Evolutionary conservation across 2,797 vertebrate genomes (phyloP).

Genomic region (Alauda arvensis): DNA sequence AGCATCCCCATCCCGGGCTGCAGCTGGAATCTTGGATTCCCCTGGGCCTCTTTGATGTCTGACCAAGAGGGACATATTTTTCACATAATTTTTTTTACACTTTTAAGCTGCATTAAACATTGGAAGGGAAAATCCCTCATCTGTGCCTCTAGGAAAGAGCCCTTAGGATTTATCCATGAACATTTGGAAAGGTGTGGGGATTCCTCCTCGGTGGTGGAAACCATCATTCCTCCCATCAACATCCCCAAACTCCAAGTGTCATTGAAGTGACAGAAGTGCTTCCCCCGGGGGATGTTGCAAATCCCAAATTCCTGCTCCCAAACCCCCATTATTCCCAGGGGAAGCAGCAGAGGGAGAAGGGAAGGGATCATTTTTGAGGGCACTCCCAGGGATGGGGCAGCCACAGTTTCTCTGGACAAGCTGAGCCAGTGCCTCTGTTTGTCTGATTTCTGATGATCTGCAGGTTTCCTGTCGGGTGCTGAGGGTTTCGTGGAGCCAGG

Average conservation of each 20-base stretch:
- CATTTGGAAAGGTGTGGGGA: fast-evolving
- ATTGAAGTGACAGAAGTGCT: background rate
- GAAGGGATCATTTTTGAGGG: background rate
- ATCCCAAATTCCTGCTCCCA: background rate
- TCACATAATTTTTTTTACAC: background rate
- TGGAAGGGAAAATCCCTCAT: background rate
- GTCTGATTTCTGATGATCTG: fast-evolving
- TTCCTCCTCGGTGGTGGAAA: fast-evolving
- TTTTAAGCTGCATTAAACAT: background rate
- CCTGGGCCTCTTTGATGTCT: fast-evolving
- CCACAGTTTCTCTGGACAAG: background rate
- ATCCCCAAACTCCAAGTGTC: fast-evolving
- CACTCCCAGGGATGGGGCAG: background rate
- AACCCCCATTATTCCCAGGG: background rate
- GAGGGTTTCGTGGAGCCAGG: fast-evolving
- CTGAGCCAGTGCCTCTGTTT: background rate
- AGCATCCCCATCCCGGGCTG: background rate
- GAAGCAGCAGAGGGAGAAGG: background rate
- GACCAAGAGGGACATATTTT: fast-evolving
- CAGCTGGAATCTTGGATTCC: background rate
- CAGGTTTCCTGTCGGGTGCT: fast-evolving
- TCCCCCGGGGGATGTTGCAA: fast-evolving
- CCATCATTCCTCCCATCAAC: fast-evolving
- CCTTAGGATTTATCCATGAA: background rate
- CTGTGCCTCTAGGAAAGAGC: background rate